Evolutionary conservation across 2,113 vertebrate species (phyloP).

Genomic region (Odocoileus virginianus): DNA sequence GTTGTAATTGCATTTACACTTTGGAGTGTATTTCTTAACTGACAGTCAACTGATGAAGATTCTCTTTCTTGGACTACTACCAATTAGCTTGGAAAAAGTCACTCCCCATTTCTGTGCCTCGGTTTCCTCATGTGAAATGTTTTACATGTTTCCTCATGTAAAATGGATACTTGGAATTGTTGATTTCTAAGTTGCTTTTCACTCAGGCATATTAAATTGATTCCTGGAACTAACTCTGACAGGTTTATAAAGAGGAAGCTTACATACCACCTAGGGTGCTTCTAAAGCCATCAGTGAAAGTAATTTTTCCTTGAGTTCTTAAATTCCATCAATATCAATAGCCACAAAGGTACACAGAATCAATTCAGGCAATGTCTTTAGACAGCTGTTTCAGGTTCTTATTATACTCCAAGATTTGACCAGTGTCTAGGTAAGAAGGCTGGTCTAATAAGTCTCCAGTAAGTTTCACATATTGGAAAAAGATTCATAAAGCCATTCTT

Average conservation of each 20-base stretch:
- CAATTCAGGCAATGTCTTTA: neutral
- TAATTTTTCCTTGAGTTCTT: conserved; percentile 15
- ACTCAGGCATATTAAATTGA: neutral
- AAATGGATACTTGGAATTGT: neutral
- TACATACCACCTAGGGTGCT: neutral
- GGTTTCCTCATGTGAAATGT: neutral
- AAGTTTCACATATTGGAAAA: conserved; percentile 18
- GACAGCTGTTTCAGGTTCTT: neutral
- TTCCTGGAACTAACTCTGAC: neutral
- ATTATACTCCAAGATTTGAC: neutral
- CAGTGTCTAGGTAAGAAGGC: neutral
- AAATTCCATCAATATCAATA: neutral
- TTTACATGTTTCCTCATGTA: neutral
- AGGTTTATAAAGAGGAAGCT: neutral
- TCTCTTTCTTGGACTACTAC: neutral
- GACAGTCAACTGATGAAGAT: neutral
- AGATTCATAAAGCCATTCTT: conserved; percentile 14
- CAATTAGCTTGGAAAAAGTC: neutral
- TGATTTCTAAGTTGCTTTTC: neutral
- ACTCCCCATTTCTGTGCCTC: neutral
- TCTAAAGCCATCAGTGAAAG: neutral
- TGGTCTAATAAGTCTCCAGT: neutral
- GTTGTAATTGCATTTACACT: neutral
- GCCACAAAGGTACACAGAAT: neutral
- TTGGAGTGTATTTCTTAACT: neutral